Evolutionary conservation across 64 coral and sea anemone genomes (phyloP).

Genomic region (Pocillopora verrucosa): DNA sequence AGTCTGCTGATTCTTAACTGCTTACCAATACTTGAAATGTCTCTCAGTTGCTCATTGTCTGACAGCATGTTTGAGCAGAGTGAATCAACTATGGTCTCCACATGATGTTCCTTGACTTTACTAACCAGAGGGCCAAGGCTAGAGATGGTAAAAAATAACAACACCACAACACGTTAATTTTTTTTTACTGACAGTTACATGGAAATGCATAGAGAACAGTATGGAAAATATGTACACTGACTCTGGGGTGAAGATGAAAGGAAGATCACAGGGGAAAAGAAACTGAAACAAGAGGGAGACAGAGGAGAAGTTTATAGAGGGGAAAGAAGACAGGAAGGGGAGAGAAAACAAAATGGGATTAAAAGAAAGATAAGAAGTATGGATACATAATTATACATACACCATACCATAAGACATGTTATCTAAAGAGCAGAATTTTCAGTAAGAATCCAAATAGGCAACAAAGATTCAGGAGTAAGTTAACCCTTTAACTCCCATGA

Average conservation of each 20-base stretch:
- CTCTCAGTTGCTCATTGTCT: slow-evolving; percentile 94
- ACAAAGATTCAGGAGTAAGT: no score
- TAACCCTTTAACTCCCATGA: no score
- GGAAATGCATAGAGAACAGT: no score
- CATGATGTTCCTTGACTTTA: slow-evolving; percentile 98
- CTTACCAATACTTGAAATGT: slow-evolving; percentile 99
- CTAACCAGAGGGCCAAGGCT: slow-evolving; percentile 93
- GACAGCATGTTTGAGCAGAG: slow-evolving; percentile 98
- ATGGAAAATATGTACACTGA: no score
- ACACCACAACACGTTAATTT: neutral
- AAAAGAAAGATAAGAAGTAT: neutral
- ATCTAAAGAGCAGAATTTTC: no score
- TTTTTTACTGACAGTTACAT: no score
- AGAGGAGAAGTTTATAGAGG: neutral
- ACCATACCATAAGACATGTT: no score
- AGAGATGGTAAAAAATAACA: neutral
- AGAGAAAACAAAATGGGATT: neutral
- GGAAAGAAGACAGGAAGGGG: neutral
- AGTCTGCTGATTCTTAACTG: neutral
- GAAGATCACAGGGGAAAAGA: neutral
- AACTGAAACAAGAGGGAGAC: neutral
- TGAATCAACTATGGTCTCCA: slow-evolving; percentile 95
- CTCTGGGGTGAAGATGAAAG: neutral
- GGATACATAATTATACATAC: neutral
- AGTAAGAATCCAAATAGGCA: no score